phyloP scores from a whole-genome alignment of 2,797 vertebrate species.

The Synanceia verrucosa region DNA sequence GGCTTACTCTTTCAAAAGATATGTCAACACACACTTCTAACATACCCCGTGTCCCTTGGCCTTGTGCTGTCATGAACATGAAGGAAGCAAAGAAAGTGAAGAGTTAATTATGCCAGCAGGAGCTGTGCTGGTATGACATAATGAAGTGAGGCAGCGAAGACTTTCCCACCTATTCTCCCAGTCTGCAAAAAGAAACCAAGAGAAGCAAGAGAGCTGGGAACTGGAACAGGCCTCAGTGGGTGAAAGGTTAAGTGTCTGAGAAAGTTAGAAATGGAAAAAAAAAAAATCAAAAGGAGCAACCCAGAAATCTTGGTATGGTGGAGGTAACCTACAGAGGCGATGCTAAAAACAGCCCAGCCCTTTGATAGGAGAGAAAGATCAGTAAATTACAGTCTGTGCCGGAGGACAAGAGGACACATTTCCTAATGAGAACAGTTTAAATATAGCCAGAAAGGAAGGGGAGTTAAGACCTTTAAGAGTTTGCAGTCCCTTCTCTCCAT shows the following conservation, averaged over 20 bases:
- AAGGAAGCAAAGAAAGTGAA: constrained; percentile 16
- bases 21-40: constrained; percentile 38
- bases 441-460: constrained; percentile 54
- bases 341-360: constrained; percentile 51
- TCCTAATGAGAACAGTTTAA: constrained; percentile 61
- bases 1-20: constrained; percentile 49
- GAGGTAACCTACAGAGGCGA: constrained; percentile 28
- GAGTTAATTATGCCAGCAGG: constrained; percentile 6
- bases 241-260: constrained; percentile 16
- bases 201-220: constrained; percentile 32
- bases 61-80: constrained; percentile 5
- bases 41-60: constrained; percentile 31
- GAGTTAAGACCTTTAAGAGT: constrained; percentile 11
- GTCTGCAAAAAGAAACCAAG: constrained; percentile 13
- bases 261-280: constrained; percentile 15
- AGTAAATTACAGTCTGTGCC: constrained; percentile 54
- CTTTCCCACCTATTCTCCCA: constrained; percentile 17
- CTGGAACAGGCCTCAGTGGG: constrained; percentile 33
- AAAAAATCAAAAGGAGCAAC: not conserved
- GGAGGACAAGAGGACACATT: constrained; percentile 48
- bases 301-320: constrained; percentile 14
- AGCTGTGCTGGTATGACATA: constrained; percentile 8
- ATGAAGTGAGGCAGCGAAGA: constrained; percentile 20
- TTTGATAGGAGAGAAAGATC: constrained; percentile 42
- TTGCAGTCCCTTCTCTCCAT: constrained; percentile 10